Evolutionary conservation across 2,797 vertebrate species (phyloP).

Genomic region (Eospalax fontanierii): DNA sequence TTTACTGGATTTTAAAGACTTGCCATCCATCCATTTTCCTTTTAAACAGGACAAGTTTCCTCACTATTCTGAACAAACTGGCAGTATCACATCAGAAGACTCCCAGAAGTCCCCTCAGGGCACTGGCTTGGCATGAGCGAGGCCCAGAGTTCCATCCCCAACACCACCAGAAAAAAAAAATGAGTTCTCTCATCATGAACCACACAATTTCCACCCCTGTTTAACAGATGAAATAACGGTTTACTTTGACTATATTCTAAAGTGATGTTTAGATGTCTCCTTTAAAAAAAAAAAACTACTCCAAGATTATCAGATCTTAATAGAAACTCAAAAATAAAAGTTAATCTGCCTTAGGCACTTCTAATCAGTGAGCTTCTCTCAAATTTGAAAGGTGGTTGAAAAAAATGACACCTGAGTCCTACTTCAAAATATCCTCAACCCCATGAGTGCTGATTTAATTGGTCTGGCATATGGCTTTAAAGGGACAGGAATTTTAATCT

Average conservation of each 20-base stretch:
- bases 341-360: background rate
- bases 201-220: background rate
- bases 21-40: background rate
- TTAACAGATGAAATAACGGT: background rate
- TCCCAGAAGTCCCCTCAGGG: background rate
- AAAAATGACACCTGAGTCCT: background rate
- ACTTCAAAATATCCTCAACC: background rate
- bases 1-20: background rate
- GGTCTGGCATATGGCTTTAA: background rate
- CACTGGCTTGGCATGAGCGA: background rate
- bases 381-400: background rate
- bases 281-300: background rate
- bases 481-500: background rate
- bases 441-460: background rate
- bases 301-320: constrained; percentile 23
- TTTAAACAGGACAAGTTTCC: background rate
- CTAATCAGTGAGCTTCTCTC: background rate
- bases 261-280: background rate
- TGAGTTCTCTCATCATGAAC: background rate
- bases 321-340: background rate
- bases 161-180: background rate
- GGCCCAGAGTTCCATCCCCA: background rate
- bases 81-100: background rate
- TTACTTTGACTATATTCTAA: constrained; percentile 21
- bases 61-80: constrained; percentile 37